phyloP scores from a whole-genome alignment of 2,888 invertebrate species.

The Graphium colonna region DNA sequence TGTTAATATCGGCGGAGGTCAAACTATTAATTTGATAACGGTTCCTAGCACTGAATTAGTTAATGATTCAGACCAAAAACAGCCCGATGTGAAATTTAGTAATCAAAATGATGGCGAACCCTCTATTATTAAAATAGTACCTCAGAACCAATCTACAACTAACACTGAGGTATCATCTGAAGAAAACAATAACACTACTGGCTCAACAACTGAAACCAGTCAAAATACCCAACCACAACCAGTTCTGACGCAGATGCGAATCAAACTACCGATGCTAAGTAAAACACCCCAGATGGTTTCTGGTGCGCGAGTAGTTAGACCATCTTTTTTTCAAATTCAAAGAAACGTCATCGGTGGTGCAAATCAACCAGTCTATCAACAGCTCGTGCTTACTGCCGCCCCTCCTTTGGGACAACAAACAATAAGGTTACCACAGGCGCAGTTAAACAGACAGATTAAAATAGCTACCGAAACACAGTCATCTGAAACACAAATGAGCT shows the following conservation, averaged over 20 bases:
- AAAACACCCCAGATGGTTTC: constrained; percentile 78
- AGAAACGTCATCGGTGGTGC: constrained; percentile 80
- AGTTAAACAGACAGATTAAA: constrained; percentile 48
- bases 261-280: constrained; percentile 74
- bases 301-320: constrained; percentile 77
- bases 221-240: constrained; percentile 56
- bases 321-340: constrained; percentile 81
- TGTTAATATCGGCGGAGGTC: constrained; percentile 77
- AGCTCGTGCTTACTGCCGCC: constrained; percentile 70
- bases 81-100: constrained; percentile 45
- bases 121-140: constrained; percentile 71
- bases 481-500: constrained; percentile 83
- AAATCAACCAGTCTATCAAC: constrained; percentile 76
- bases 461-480: constrained; percentile 54
- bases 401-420: constrained; percentile 68
- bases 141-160: constrained; percentile 50
- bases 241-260: constrained; percentile 76
- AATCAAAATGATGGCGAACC: constrained; percentile 56
- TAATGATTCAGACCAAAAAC: constrained; percentile 65
- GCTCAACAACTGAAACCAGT: constrained; percentile 45
- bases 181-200: constrained; percentile 49
- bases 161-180: constrained; percentile 48
- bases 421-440: constrained; percentile 58
- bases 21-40: constrained; percentile 81
- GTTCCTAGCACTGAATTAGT: constrained; percentile 69